phyloP scores from a whole-genome alignment of 2,113 vertebrate species.

The Megaceryle torquata region DNA sequence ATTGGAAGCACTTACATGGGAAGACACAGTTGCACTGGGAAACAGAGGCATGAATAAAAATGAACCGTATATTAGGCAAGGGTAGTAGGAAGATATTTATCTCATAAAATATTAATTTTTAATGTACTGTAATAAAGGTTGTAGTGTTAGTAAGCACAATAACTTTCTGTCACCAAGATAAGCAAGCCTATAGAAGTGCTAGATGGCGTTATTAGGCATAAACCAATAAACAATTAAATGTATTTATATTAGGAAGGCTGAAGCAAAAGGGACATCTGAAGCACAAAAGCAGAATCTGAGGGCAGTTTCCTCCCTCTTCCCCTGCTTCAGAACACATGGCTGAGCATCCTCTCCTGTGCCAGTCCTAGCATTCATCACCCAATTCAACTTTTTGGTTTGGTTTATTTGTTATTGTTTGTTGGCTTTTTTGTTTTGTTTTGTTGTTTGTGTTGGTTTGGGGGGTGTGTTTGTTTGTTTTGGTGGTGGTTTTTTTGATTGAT shows the following conservation, averaged over 20 bases:
- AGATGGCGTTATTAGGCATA: background rate
- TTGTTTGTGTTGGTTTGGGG: no score
- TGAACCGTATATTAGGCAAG: background rate
- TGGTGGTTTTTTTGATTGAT: no score
- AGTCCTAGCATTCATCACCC: background rate
- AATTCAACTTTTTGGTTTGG: background rate
- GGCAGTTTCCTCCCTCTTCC: background rate
- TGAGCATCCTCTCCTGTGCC: background rate
- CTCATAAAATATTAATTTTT: background rate
- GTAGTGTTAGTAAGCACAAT: background rate
- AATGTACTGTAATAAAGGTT: background rate
- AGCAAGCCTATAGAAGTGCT: background rate
- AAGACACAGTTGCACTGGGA: constrained; percentile 47
- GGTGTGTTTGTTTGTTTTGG: no score
- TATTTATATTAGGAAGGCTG: background rate
- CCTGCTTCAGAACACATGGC: background rate
- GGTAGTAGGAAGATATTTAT: background rate
- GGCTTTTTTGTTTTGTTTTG: no score
- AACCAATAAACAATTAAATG: background rate
- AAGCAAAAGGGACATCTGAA: background rate
- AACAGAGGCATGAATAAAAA: constrained; percentile 8
- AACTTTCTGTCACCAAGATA: background rate
- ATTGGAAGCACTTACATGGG: background rate
- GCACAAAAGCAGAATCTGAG: background rate
- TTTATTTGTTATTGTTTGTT: no score